Evolutionary conservation across 2,113 vertebrate genomes (phyloP).

Genomic region (Ranitomeya variabilis): DNA sequence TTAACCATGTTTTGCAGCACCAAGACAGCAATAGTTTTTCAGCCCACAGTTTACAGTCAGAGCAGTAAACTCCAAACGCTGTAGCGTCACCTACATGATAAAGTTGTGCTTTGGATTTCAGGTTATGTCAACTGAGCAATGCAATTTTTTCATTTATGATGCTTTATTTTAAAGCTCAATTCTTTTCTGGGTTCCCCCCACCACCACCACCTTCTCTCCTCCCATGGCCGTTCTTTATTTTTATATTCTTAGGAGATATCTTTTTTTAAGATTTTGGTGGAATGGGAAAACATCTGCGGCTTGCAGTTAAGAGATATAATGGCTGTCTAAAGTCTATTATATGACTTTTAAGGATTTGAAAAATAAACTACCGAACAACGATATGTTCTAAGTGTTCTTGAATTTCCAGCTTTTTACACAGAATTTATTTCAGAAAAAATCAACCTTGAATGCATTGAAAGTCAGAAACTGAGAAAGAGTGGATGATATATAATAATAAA

Average conservation of each 20-base stretch:
- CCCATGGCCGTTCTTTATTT: slow-evolving; percentile 43
- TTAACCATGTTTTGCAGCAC: slow-evolving; percentile 21
- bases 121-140: slow-evolving; percentile 40
- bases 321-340: slow-evolving; percentile 30
- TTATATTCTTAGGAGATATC: slow-evolving; percentile 38
- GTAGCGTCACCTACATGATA: background rate
- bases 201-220: slow-evolving; percentile 3
- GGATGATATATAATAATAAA: slow-evolving; percentile 37
- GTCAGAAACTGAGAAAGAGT: background rate
- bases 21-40: slow-evolving; percentile 35
- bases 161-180: slow-evolving; percentile 45
- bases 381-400: slow-evolving; percentile 36
- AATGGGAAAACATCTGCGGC: slow-evolving; percentile 36
- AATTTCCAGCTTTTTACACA: slow-evolving; percentile 33
- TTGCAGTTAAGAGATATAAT: slow-evolving; percentile 34
- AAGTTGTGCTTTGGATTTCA: slow-evolving; percentile 30
- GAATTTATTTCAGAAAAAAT: slow-evolving; percentile 40
- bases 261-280: slow-evolving; percentile 6
- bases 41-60: slow-evolving; percentile 28
- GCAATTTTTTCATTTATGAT: slow-evolving; percentile 43
- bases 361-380: slow-evolving; percentile 25
- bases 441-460: slow-evolving; percentile 35
- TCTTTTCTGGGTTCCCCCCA: slow-evolving; percentile 12
- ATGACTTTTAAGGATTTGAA: slow-evolving; percentile 36
- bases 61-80: slow-evolving; percentile 22